Evolutionary conservation across 2,888 invertebrate genomes (phyloP), one percentile per base, ranked within the genome.

Genomic region (Halictus quadricinctus): DNA sequence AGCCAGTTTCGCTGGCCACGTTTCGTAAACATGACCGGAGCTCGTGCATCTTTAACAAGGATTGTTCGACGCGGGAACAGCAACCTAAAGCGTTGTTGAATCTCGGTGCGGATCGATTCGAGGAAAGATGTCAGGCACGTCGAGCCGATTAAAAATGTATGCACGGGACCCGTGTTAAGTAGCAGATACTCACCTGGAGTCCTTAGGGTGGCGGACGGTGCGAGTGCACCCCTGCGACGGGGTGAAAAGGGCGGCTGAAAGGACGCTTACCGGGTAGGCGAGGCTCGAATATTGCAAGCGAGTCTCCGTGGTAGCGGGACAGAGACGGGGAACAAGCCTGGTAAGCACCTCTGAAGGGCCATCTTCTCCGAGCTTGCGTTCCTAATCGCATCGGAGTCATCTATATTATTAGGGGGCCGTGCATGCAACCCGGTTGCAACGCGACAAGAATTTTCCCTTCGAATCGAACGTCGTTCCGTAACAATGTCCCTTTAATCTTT

Each of bases 341-440:
- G 92, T 92, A 93, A 93, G 93, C 93, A 91, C 89, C 91, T 92
- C 92, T 93, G 89, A 91, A 93, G 92, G 85, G 90, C 89, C 91
- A 88, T 90, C 90, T 88, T 90, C 91, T 88, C 85, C 86, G 88
- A 91, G 91, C 91, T 91, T 91, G 90, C 91, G 90, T 92, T 92
- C 91, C 91, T 93, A 92, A 92, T 93, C 92, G 92, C 91, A 89
- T 90, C 85, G 88, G 81, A 92, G 90, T 92, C 91, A 92, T 92
- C 92, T 92, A 89, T 90, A 92, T 91, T 92, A 92, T 92, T 92
- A 92, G 90, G 88, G 84, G 90, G 50, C 79, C 88, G 88, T 88
- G 90, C 91, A 88, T 87, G 80, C 75, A 84, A 81, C 72, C 81
- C n/a, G 29, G 73, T 36, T 25, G 64, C 58, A 80, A 69, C 18